phyloP scores from a whole-genome alignment of 2,113 vertebrate species.

The Stomatorhinus ivindoensis region DNA sequence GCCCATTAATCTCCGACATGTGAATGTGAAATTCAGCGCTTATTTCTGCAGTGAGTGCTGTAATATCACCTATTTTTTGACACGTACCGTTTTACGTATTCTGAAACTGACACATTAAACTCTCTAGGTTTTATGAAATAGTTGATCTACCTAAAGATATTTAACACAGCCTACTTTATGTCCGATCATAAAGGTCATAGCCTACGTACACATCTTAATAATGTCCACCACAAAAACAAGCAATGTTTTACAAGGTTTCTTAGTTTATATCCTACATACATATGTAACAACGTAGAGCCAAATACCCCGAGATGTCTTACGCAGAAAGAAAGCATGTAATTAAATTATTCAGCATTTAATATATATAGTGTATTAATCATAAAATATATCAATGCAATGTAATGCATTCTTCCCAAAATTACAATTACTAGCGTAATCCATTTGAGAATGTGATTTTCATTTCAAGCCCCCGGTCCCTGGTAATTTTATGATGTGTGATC shows the following conservation, averaged over 20 bases:
- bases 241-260: background rate
- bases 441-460: background rate
- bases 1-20: background rate
- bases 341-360: background rate
- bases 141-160: background rate
- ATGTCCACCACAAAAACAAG: background rate
- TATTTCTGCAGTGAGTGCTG: background rate
- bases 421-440: background rate
- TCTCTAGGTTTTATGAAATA: background rate
- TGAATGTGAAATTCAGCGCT: background rate
- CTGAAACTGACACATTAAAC: background rate
- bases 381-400: background rate
- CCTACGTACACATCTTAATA: background rate
- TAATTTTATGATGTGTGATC: constrained; percentile 3
- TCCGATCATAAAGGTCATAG: background rate
- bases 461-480: too few species aligned
- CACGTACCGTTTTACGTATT: background rate
- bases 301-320: background rate
- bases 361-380: background rate
- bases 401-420: background rate
- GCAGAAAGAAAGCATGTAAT: background rate
- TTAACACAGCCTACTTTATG: background rate
- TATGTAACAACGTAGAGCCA: background rate
- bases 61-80: background rate
- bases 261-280: background rate